These are phyloP conservation scores for Cryptomyrus ogoouensis DNA, from an alignment of 2,113 vertebrate genomes.

Conservation along the genomic window DNA sequence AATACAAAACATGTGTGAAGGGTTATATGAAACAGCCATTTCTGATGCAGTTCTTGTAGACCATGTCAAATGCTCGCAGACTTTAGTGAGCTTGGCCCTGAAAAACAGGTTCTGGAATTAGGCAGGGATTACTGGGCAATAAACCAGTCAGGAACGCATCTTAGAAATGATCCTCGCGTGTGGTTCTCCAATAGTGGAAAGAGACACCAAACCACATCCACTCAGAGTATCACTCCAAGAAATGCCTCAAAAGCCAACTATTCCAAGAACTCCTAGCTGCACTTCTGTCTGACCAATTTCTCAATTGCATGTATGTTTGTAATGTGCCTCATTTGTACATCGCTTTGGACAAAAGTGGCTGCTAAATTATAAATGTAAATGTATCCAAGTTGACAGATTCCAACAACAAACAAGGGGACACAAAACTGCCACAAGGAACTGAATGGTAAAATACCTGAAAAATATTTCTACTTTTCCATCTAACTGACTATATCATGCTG, in stretches of 20 bases:
- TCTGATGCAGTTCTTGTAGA: neutral
- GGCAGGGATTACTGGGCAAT: neutral
- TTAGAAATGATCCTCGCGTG: neutral
- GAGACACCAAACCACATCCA: neutral
- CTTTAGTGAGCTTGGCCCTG: neutral
- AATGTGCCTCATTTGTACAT: neutral
- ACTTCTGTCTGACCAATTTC: neutral
- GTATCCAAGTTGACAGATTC: neutral
- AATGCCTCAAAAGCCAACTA: neutral
- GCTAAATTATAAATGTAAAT: neutral
- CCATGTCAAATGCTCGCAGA: neutral
- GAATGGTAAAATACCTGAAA: neutral
- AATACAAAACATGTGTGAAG: neutral
- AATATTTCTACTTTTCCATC: neutral
- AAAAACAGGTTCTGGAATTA: neutral
- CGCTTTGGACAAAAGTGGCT: neutral
- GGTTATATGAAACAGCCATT: neutral
- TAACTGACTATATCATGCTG: neutral
- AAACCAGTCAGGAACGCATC: neutral
- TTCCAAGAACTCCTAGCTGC: neutral
- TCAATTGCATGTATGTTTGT: neutral
- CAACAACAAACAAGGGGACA: neutral
- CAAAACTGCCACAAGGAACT: neutral
- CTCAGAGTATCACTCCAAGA: neutral
- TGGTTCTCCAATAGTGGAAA: neutral